Evolutionary conservation across 2,113 vertebrate species (phyloP), one percentile per base, ranked within the genome.

Genomic region (Thryonomys swinderianus): DNA sequence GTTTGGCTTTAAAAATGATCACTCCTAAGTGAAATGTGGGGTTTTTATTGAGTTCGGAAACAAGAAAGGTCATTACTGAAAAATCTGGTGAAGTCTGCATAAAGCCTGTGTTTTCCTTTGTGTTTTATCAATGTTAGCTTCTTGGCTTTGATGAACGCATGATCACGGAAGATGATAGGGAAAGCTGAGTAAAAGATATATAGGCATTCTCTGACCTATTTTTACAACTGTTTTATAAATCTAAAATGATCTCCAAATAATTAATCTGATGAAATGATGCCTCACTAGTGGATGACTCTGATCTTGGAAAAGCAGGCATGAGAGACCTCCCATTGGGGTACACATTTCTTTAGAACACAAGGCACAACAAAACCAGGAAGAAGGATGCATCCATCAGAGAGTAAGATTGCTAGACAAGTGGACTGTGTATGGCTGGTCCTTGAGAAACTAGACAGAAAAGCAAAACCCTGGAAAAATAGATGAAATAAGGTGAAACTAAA

Each of bases 381-480:
- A 57, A 86, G 76, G 59, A 83, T 9, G 42, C 25, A 34, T 18
- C 0, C 1, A 18, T 51, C 40, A 81, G 14, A 23, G 1, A 51
- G 27, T 17, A 34, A 55, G 59, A 45, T 1, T 73, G 62, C 45
- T 45, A 14, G 73, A 57, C 57, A 55, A 74, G n/a, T 51, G 20
- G 53, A 76, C 23, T 37, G 40, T 40, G 55, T 55, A 59, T 81
- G 45, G 12, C 40, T 25, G 67, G 7, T 5, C 87, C 55, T 66
- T 69, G 37, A 85, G n/a, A 74, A 76, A 76, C 51, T 48, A 62
- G 53, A 83, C 71, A 73, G 82, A 93, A 90, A 95, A 59, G 78
- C 61, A 81, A 62, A 73, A 85, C 45, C 48, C n/a, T 83, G 25
- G 78, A 81, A 81, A 90, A 92, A 91, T 23, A 40, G 90, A 92